phyloP scores from a whole-genome alignment of 2,113 vertebrate genomes.

The Pituophis catenifer region DNA sequence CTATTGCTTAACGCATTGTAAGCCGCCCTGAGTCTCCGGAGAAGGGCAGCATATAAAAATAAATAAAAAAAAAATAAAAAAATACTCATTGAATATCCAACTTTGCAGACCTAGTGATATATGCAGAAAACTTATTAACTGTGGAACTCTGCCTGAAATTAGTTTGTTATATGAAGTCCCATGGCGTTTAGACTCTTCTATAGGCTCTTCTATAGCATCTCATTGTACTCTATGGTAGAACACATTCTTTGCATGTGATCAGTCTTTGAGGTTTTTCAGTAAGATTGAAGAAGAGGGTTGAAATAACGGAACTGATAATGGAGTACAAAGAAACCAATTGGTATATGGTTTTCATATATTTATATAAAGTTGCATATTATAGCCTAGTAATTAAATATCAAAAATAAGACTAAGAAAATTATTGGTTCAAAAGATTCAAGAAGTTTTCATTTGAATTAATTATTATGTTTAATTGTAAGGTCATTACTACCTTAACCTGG shows the following conservation, averaged over 20 bases:
- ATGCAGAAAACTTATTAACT: not conserved
- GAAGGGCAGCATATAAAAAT: too few relatives aligned
- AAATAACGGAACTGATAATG: not conserved
- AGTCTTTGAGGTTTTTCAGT: not conserved
- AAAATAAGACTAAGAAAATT: not conserved
- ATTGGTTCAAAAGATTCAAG: not conserved
- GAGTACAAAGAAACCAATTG: not conserved
- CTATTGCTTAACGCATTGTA: too few relatives aligned
- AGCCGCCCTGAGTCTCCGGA: too few relatives aligned
- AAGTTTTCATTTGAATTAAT: not conserved
- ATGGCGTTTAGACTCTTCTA: not conserved
- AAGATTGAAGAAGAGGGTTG: not conserved
- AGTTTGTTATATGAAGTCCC: not conserved
- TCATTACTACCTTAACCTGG: constrained; percentile 2
- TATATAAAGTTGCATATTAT: not conserved
- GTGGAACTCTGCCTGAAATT: not conserved
- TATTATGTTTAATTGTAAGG: not conserved
- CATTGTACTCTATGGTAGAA: not conserved
- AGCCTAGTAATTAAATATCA: not conserved
- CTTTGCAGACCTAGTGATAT: not conserved
- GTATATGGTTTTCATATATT: not conserved
- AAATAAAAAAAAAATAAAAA: too few relatives aligned
- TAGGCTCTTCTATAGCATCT: not conserved
- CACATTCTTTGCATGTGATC: not conserved
- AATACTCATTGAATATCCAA: not conserved